Evolutionary conservation across 2,113 vertebrate genomes (phyloP).

Genomic region (Apteryx mantelli): DNA sequence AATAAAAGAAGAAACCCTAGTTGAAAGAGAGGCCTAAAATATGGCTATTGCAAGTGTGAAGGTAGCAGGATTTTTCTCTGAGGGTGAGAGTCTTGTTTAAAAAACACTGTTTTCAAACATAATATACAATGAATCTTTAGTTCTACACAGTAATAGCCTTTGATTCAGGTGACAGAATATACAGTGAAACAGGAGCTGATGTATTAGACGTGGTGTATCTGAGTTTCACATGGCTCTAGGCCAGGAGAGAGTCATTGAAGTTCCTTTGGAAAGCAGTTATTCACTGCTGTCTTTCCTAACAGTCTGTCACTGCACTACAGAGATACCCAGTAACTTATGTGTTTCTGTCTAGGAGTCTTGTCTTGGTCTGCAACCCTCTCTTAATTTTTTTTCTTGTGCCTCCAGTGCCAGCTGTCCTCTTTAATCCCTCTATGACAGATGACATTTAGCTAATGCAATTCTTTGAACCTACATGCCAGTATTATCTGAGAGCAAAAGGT

Average conservation of each 20-base stretch:
- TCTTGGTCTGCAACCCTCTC: not conserved
- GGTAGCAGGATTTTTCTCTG: not conserved
- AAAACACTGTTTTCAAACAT: not conserved
- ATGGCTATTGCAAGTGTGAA: not conserved
- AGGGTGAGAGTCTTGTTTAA: not conserved
- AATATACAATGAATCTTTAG: not conserved
- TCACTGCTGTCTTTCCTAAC: not conserved
- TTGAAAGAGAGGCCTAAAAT: not conserved
- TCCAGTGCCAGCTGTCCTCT: not conserved
- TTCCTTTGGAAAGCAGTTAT: not conserved
- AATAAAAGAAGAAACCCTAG: not conserved
- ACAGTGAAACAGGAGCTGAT: not conserved
- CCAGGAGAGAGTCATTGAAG: not conserved
- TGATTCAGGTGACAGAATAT: not conserved
- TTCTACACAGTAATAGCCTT: not conserved
- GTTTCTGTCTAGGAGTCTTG: not conserved
- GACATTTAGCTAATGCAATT: not conserved
- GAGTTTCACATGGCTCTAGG: not conserved
- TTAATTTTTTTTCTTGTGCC: not conserved
- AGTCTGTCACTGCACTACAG: not conserved
- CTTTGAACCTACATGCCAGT: not conserved
- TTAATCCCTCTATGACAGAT: not conserved
- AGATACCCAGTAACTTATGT: not conserved
- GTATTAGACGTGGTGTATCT: rapidly evolving
- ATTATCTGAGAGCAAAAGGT: not conserved